phyloP scores from a whole-genome alignment of 2,113 vertebrate species.

The Nicator chloris region DNA sequence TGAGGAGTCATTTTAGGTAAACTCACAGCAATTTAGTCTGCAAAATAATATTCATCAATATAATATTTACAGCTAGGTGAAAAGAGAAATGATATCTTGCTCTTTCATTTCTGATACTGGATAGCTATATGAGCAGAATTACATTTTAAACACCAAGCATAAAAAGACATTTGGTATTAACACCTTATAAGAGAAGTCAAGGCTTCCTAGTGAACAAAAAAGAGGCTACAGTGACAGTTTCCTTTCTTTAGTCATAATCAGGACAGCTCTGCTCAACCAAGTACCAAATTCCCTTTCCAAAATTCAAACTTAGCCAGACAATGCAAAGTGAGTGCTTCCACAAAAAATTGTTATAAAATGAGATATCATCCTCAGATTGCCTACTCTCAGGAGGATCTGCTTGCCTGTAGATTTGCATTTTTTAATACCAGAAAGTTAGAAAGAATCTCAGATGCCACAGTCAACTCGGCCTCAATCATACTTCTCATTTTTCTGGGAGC shows the following conservation, averaged over 20 bases:
- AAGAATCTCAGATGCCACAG: neutral
- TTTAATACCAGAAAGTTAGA: neutral
- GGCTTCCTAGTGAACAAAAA: neutral
- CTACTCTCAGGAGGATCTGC: neutral
- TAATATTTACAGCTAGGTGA: neutral
- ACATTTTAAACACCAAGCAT: neutral
- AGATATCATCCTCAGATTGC: neutral
- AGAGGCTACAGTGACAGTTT: neutral
- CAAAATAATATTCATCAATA: slow-evolving; percentile 14
- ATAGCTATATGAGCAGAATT: neutral
- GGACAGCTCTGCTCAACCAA: neutral
- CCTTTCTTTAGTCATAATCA: neutral
- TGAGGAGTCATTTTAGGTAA: slow-evolving; percentile 45
- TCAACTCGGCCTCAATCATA: fast-evolving
- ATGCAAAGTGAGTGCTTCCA: neutral
- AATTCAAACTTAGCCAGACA: neutral
- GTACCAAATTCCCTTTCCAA: slow-evolving; percentile 12
- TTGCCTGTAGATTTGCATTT: neutral
- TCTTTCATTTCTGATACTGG: neutral
- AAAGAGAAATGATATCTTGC: neutral
- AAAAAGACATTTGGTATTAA: neutral
- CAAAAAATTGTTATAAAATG: neutral
- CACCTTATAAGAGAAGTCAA: neutral
- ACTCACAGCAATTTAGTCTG: neutral
- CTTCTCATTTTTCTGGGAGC: neutral